A percentile compares a stretch with the other conserved stretches of the same genome.
These are phyloP conservation scores for Leucosticte australis DNA, from an alignment of 2,113 vertebrate species.

Conservation along the genomic window DNA sequence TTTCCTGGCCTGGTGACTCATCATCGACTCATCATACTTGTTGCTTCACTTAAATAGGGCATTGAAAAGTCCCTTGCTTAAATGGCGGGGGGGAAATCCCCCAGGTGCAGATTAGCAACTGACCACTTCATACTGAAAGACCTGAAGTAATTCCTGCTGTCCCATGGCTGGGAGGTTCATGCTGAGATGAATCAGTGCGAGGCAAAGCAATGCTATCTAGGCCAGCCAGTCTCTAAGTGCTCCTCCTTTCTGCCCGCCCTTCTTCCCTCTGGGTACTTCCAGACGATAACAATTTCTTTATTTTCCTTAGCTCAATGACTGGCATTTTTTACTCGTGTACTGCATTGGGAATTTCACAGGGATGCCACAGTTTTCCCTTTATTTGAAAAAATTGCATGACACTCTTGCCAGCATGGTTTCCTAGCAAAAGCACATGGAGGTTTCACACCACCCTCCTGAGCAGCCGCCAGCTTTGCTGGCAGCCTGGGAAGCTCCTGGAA, in stretches of 20 bases:
- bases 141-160: not conserved
- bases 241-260: rapidly evolving
- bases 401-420: not conserved
- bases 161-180: not conserved
- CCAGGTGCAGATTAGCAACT: not conserved
- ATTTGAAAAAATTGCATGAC: not conserved
- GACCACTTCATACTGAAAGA: not conserved
- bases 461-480: not conserved
- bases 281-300: not conserved
- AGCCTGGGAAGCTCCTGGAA: rapidly evolving
- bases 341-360: not conserved
- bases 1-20: conserved; percentile 52
- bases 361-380: not conserved
- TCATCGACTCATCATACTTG: not conserved
- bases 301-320: not conserved
- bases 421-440: not conserved
- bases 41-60: not conserved
- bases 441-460: not conserved
- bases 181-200: rapidly evolving
- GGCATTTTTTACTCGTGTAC: not conserved
- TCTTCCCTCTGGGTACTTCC: not conserved
- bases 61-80: not conserved
- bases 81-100: not conserved
- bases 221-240: not conserved
- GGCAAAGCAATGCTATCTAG: not conserved